Evolutionary conservation across 2,797 vertebrate genomes (phyloP).

Genomic region (Channa striata): DNA sequence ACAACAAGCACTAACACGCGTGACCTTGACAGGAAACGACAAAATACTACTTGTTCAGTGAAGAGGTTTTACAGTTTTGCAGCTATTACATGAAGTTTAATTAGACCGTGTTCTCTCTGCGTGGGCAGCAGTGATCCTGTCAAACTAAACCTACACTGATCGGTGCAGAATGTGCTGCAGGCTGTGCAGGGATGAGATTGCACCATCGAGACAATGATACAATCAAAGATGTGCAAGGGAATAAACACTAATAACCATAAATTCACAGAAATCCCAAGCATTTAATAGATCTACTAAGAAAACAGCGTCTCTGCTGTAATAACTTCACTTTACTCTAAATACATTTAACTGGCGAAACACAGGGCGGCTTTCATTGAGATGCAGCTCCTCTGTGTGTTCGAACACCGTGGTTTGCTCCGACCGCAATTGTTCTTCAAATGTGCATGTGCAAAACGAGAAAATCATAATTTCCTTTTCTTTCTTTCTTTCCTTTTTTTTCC

Average conservation of each 20-base stretch:
- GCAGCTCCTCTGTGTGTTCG: background rate
- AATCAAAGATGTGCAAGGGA: too few species aligned
- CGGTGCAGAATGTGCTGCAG: background rate
- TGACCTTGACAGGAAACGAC: slow-evolving; percentile 29
- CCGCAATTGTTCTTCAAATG: background rate
- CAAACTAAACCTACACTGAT: slow-evolving; percentile 8
- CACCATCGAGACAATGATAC: too few species aligned
- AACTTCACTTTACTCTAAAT: background rate
- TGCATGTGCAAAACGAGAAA: background rate
- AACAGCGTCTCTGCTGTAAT: too few species aligned
- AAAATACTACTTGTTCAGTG: slow-evolving; percentile 28
- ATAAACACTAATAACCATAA: too few species aligned
- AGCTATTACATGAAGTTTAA: slow-evolving; percentile 43
- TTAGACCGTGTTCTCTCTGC: slow-evolving; percentile 42
- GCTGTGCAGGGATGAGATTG: too few species aligned
- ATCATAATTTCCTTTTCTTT: background rate
- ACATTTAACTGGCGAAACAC: background rate
- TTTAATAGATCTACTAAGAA: too few species aligned
- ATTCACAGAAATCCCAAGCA: too few species aligned
- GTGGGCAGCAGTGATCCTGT: slow-evolving; percentile 29
- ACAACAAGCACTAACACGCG: slow-evolving; percentile 8
- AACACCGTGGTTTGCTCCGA: background rate
- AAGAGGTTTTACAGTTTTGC: slow-evolving; percentile 4
- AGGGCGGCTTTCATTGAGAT: background rate
- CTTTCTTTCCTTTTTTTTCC: background rate